Conservation (phyloP, 2,113 vertebrate genomes). For the Patagioenas fasciata region DNA sequence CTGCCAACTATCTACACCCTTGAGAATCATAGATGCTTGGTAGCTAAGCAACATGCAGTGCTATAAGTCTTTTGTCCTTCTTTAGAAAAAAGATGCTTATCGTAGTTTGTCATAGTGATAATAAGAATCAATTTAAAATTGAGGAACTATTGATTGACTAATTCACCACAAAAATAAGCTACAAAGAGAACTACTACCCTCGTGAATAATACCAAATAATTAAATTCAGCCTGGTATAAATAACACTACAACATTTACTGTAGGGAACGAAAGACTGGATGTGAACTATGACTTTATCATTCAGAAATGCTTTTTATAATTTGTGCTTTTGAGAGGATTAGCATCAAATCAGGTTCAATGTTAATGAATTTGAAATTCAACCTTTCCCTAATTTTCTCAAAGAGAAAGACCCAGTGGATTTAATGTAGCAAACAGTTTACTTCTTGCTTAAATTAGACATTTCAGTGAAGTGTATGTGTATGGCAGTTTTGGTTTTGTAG, state of each 20-base stretch:
- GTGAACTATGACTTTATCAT: neutral
- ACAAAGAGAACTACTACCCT: neutral
- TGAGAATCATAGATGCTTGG: neutral
- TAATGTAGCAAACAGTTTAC: neutral
- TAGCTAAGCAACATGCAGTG: neutral
- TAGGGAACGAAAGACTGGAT: neutral
- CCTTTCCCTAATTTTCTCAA: neutral
- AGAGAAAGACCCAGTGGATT: neutral
- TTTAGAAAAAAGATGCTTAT: neutral
- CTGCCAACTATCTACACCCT: neutral
- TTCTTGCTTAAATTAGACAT: neutral
- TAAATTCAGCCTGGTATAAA: constrained; percentile 10
- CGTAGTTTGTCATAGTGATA: neutral
- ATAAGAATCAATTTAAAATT: neutral
- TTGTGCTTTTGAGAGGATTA: neutral
- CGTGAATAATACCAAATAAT: constrained; percentile 37
- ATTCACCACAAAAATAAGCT: constrained; percentile 47
- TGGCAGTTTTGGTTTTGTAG: neutral
- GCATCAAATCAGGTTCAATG: neutral
- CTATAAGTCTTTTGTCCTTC: neutral
- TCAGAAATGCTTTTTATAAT: neutral
- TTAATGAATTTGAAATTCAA: neutral
- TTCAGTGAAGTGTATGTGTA: neutral
- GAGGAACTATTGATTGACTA: neutral
- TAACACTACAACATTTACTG: neutral